Evolutionary conservation across 2,113 vertebrate species (phyloP).

Genomic region (Pelobates fuscus): DNA sequence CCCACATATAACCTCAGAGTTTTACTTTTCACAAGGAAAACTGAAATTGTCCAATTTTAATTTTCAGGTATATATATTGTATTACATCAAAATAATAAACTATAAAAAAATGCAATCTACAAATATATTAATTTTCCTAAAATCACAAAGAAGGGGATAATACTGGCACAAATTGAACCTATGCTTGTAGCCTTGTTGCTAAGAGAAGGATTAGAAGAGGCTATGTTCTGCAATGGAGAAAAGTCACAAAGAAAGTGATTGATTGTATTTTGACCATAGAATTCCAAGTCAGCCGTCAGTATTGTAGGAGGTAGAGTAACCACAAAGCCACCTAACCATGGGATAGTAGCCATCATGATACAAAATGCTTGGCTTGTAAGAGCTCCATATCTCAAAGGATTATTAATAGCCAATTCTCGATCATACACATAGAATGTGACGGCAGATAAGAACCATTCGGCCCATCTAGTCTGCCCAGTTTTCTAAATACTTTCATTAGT

Average conservation of each 20-base stretch:
- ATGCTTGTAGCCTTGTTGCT: conserved; percentile 46
- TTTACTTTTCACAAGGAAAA: too few relatives aligned
- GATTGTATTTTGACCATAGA: conserved; percentile 29
- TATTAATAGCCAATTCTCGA: conserved; percentile 4
- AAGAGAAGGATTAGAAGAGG: conserved; percentile 52
- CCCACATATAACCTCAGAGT: too few relatives aligned
- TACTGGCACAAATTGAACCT: conserved; percentile 27
- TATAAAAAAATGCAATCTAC: too few relatives aligned
- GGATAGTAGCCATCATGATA: not conserved
- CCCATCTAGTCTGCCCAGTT: too few relatives aligned
- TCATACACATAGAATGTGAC: conserved; percentile 22
- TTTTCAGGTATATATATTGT: too few relatives aligned
- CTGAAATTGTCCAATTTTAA: too few relatives aligned
- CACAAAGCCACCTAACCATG: not conserved
- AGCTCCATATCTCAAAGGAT: not conserved
- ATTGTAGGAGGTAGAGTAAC: not conserved
- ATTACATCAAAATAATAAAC: too few relatives aligned
- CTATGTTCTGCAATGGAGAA: conserved; percentile 50
- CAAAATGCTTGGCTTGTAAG: not conserved
- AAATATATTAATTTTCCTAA: too few relatives aligned
- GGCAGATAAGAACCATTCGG: not conserved
- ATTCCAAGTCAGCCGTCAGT: not conserved
- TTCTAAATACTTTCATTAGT: too few relatives aligned
- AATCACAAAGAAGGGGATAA: conserved; percentile 3
- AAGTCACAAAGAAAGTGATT: conserved; percentile 56